phyloP scores from a whole-genome alignment of 2,797 vertebrate genomes.

The Poeciliopsis gracilis region DNA sequence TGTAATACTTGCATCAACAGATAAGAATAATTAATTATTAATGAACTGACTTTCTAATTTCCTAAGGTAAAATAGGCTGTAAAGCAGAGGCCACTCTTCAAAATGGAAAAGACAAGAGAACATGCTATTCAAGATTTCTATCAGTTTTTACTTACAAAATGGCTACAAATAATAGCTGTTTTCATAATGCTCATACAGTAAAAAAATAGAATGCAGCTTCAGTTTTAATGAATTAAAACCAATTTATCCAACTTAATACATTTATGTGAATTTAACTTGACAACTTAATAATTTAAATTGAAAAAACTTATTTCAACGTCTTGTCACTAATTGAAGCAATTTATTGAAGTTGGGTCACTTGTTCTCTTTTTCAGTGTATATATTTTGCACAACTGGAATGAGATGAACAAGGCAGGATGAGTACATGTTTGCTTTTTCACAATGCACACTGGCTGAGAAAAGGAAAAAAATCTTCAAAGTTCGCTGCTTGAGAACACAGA shows the following conservation, averaged over 20 bases:
- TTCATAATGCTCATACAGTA: background rate
- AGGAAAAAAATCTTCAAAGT: background rate
- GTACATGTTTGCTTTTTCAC: background rate
- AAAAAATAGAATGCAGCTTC: background rate
- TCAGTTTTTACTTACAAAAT: background rate
- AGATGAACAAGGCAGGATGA: background rate
- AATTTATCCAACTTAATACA: background rate
- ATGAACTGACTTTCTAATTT: background rate
- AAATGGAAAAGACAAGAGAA: background rate
- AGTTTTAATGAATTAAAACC: background rate
- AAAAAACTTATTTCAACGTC: background rate
- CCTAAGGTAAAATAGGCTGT: background rate
- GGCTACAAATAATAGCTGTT: background rate
- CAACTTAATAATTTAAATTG: background rate
- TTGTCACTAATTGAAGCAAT: background rate
- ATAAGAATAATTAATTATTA: background rate
- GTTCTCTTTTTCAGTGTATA: background rate
- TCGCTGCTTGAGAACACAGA: background rate
- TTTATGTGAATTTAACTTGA: background rate
- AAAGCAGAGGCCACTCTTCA: background rate
- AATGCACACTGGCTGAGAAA: background rate
- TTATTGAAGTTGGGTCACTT: background rate
- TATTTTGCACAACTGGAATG: background rate
- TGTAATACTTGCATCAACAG: background rate
- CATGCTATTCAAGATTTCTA: background rate